Percentiles rank a stretch among this genome's conserved stretches.
phyloP scores from a whole-genome alignment of 2,888 invertebrate genomes.

The Neoscelio sp. region DNA sequence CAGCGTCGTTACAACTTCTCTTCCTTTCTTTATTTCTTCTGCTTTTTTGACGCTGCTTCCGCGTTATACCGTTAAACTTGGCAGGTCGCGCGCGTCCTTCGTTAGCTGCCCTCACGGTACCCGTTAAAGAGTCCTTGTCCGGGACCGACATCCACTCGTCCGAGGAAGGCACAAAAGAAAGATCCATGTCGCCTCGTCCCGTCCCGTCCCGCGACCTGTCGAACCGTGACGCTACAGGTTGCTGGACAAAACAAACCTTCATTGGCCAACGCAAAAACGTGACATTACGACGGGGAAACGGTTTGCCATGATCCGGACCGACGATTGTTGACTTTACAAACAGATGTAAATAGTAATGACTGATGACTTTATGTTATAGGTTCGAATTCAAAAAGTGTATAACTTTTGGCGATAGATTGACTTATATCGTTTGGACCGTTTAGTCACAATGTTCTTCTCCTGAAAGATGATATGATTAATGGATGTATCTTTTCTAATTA shows the following conservation, averaged over 20 bases:
- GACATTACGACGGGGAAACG: constrained; percentile 33
- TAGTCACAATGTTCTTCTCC: too few relatives aligned
- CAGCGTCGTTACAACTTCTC: constrained; percentile 37
- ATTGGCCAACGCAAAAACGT: constrained; percentile 51
- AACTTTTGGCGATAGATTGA: too few relatives aligned
- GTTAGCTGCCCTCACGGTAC: constrained; percentile 51
- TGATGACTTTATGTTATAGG: too few relatives aligned
- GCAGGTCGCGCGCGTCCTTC: constrained; percentile 58
- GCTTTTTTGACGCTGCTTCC: constrained; percentile 46
- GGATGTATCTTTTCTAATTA: too few relatives aligned
- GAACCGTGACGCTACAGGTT: constrained; percentile 56
- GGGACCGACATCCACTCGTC: constrained; percentile 57
- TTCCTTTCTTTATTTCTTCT: constrained; percentile 21
- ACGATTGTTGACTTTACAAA: constrained; percentile 19
- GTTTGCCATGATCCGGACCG: constrained; percentile 26
- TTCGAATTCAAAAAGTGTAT: too few relatives aligned
- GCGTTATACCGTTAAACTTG: constrained; percentile 54
- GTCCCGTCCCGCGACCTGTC: constrained; percentile 39
- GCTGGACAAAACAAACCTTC: constrained; percentile 50
- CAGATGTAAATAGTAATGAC: not conserved
- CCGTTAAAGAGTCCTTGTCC: constrained; percentile 57
- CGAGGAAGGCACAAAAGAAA: constrained; percentile 50
- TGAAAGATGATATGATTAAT: too few relatives aligned
- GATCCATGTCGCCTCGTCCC: constrained; percentile 2
- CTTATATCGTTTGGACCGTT: too few relatives aligned